Evolutionary conservation across 2,113 vertebrate genomes (phyloP).

Genomic region (Trematocara stigmaticum): DNA sequence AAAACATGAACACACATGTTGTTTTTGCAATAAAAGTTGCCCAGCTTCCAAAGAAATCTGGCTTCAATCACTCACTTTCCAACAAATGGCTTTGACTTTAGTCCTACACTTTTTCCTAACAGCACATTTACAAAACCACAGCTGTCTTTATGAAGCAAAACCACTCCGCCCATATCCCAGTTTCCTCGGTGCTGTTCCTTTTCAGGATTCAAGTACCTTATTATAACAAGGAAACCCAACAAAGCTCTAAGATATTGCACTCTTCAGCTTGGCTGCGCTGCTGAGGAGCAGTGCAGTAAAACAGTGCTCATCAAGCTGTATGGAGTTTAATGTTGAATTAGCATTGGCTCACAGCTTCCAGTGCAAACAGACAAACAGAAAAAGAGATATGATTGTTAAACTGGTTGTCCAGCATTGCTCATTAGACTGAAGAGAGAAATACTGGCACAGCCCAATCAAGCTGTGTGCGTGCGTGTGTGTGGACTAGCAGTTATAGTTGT

Average conservation of each 20-base stretch:
- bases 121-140: not conserved
- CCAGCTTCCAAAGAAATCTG: not conserved
- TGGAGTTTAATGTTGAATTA: constrained; percentile 26
- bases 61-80: not conserved
- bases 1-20: not conserved
- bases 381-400: constrained; percentile 41
- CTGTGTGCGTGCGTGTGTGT: not conserved
- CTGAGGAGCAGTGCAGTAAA: not conserved
- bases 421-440: constrained; percentile 43
- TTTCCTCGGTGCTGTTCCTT: not conserved
- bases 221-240: not conserved
- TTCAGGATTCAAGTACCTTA: not conserved
- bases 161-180: not conserved
- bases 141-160: not conserved
- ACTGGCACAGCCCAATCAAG: constrained; percentile 27
- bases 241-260: not conserved
- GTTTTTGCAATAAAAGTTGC: not conserved
- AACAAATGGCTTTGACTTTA: not conserved
- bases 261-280: not conserved
- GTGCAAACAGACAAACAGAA: constrained; percentile 36
- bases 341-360: constrained; percentile 5
- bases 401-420: constrained; percentile 44
- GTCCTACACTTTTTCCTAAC: not conserved
- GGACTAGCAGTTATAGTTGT: not conserved
- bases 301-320: not conserved